Base-by-base conservation (phyloP, 2,888 invertebrate species). In the Noctua fimbriata region DNA sequence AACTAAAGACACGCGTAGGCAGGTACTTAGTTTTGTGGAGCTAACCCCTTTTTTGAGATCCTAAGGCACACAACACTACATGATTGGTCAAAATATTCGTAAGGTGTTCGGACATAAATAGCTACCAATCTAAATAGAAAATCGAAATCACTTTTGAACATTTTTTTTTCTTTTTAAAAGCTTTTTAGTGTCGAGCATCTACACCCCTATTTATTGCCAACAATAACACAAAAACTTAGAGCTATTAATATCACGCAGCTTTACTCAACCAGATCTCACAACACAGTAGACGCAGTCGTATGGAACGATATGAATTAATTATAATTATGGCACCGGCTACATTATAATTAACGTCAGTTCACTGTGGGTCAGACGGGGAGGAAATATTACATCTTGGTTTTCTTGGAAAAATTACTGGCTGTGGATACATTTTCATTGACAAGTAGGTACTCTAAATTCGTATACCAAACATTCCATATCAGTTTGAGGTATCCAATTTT, bases 281-380 rank as follows among this genome's bases (percentile, higher is more conserved):
- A 84, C 81, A 78, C 81, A 36, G 47, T 0, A n/a, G 18, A 52
- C n/a, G 77, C 76, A 78, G 69, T 74, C 77, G 41, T 55, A 63
- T 72, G 63, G 66, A 78, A 76, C 49, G 32, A 58, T 55, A 41
- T 74, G 73, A 84, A 85, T 77, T 74, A 41, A 76, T 82, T 73
- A 77, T 75, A 32, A 28, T 73, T 58, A 70, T 74, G 70, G 63
- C 73, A 70, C 52, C 2, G 66, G 32, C 65, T 58, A 66, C 67
- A 79, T 76, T 85, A 69, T 78, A 78, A 85, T 67, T 69, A 74
- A 44, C 28, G 18, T 47, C 66, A 73, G 82, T 82, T 73, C 74
- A 79, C 73, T 79, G 12, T 65, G 47, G 78, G 82, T 78, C 69
- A 69, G 41, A 73, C 58, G 47, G 36, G 67, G 63, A 76, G n/a